Percentiles rank a stretch among this genome's conserved stretches.
Evolutionary conservation across 2,797 vertebrate species (phyloP).

Genomic region (Acipenser ruthenus): DNA sequence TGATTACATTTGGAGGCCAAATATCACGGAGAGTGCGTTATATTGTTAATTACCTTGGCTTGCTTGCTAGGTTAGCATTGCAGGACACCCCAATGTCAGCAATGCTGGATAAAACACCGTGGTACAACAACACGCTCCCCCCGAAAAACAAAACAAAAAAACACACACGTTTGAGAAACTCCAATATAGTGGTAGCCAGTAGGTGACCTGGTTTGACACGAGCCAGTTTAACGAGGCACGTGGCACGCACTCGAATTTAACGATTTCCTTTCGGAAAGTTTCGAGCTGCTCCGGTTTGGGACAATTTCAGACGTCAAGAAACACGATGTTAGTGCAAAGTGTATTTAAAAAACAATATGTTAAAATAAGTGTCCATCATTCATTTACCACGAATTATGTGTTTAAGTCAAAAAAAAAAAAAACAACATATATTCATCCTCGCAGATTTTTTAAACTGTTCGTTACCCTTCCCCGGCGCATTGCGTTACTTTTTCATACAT

Average conservation of each 20-base stretch:
- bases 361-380: no score
- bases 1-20: not conserved
- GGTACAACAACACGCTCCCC: no score
- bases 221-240: not conserved
- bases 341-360: no score
- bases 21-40: not conserved
- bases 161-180: not conserved
- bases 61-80: not conserved
- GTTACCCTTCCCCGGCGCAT: no score
- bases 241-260: not conserved
- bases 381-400: no score
- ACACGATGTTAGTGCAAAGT: no score
- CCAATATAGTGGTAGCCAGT: not conserved
- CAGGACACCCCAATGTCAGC: constrained; percentile 37
- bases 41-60: not conserved
- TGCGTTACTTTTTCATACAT: no score
- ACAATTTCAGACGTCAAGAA: no score
- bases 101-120: not conserved
- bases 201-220: not conserved
- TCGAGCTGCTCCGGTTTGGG: no score
- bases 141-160: not conserved
- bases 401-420: no score
- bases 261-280: not conserved
- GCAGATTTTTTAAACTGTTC: no score
- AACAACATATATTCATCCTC: no score